Base-by-base conservation (phyloP, 2,888 invertebrate genomes). In the Timema cristinae region DNA sequence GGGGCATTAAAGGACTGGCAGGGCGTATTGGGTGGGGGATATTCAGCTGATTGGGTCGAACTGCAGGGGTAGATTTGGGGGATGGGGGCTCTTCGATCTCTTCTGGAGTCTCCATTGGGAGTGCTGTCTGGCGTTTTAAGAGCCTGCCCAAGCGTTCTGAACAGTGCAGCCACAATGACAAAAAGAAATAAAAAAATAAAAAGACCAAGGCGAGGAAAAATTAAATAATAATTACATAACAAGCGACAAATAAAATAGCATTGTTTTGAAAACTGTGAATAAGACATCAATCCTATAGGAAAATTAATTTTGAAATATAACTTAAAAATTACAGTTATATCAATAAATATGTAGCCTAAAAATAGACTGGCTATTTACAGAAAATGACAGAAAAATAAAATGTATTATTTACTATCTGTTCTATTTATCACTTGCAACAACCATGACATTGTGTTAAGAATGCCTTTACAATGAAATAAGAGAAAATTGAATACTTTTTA, bases 111-210 rank as follows among this genome's bases (percentile, higher is more conserved):
- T 74, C 73, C 67, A 70, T 68, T 66, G 70, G 67, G 67, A 75
- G 72, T 52, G 73, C 76, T 66, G 77, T 76, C 68, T 75, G 73
- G 72, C 77, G 75, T 73, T 76, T 76, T 70, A 74, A 61, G 66
- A 72, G 66, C 71, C 71, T 75, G 68, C 70, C 59, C 70, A 72
- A 74, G 70, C 74, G 76, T 74, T 76, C 78, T 76, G 67, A 71
- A 32, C 48, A 52, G 51, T 50, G 63, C 61, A 11, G 50, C 47
- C 49, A 71, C 71, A 59, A 4, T 32, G 32, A 61, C n/a, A 59
- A 54, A 32, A 68, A 47, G 52, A 66, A 66, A 16, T 16, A 50
- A 70, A 72, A 68, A 68, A 47, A 72, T 15, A 56, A 72, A 71
- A 67, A 75, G 48, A 75, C 66, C 16, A 49, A 68, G 48, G 71